Conservation (phyloP, 2,113 vertebrate species). For the Gasterosteus aculeatus region DNA sequence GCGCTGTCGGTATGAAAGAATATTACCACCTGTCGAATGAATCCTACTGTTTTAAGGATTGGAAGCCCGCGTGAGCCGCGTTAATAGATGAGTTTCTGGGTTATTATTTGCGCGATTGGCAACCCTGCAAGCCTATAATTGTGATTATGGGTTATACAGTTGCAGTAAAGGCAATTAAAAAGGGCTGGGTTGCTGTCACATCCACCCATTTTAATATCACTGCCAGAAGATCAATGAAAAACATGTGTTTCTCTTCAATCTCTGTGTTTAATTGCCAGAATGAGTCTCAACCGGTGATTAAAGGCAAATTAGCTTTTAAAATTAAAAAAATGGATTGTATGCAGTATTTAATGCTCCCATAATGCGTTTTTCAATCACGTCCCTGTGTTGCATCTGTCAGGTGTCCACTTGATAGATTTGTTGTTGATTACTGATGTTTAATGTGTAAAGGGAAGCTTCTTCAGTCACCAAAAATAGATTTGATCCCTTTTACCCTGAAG, state of each 20-base stretch:
- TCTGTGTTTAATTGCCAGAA: constrained; percentile 51
- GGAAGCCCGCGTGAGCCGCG: constrained; percentile 2
- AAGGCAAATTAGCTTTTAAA: constrained; percentile 57
- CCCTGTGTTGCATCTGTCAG: neutral
- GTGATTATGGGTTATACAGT: constrained; percentile 53
- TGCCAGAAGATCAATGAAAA: constrained; percentile 37
- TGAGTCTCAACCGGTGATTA: constrained; percentile 55
- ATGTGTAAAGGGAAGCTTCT: neutral
- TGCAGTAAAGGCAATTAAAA: constrained; percentile 56
- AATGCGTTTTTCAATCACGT: constrained; percentile 30
- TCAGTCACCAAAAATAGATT: constrained; percentile 11
- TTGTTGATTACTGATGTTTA: constrained; percentile 5
- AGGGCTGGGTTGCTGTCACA: constrained; percentile 44
- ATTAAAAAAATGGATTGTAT: neutral
- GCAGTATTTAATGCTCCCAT: constrained; percentile 32
- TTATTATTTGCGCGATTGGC: constrained; percentile 40
- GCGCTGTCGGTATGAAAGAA: neutral
- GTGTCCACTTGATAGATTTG: neutral
- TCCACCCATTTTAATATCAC: constrained; percentile 56
- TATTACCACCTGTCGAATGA: constrained; percentile 11
- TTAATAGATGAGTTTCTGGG: constrained; percentile 21
- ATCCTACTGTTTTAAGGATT: constrained; percentile 5
- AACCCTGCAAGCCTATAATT: constrained; percentile 52
- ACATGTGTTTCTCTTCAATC: constrained; percentile 49
- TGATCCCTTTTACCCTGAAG: constrained; percentile 4